Conservation (phyloP, 92 coral and sea anemone species). For the Paragorgia papillata region DNA sequence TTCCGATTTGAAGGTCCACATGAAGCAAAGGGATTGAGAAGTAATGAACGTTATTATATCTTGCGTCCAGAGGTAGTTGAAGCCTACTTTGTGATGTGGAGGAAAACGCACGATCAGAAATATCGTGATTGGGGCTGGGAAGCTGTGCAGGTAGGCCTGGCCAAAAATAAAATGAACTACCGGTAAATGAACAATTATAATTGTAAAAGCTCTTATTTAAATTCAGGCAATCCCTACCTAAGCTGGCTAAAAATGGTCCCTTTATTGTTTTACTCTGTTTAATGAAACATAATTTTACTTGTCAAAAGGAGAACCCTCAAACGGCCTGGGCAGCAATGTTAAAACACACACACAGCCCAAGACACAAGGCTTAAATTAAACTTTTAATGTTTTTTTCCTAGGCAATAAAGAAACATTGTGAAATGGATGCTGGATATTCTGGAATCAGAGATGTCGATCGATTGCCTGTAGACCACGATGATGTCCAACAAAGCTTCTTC, state of each 20-base stretch:
- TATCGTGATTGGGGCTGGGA: slow-evolving; percentile 99
- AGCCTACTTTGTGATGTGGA: slow-evolving; percentile 94
- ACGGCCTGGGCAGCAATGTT: too few species aligned
- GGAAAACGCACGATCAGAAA: slow-evolving; percentile 82
- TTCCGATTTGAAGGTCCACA: slow-evolving; percentile 89
- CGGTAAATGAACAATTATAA: too few species aligned
- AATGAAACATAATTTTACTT: too few species aligned
- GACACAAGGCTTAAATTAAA: not conserved
- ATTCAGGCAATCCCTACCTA: too few species aligned
- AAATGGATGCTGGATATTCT: slow-evolving; percentile 78
- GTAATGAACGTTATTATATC: slow-evolving; percentile 82
- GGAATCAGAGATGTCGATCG: slow-evolving; percentile 86
- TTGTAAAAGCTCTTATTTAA: too few species aligned
- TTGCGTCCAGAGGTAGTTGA: slow-evolving; percentile 98
- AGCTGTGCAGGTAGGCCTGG: slow-evolving; percentile 80
- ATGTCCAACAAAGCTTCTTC: slow-evolving; percentile 97
- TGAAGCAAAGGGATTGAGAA: slow-evolving; percentile 81
- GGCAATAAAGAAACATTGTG: slow-evolving; percentile 84
- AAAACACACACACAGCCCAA: too few species aligned
- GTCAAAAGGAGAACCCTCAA: too few species aligned
- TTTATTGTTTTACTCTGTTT: too few species aligned
- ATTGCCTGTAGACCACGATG: slow-evolving; percentile 72
- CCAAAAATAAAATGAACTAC: too few species aligned
- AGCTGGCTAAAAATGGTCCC: too few species aligned
- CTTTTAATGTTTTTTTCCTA: slow-evolving; percentile 24